Percentiles rank a stretch among this genome's conserved stretches.
Evolutionary conservation across 2,113 vertebrate species (phyloP).

Genomic region (Melanotaenia duboulayi): DNA sequence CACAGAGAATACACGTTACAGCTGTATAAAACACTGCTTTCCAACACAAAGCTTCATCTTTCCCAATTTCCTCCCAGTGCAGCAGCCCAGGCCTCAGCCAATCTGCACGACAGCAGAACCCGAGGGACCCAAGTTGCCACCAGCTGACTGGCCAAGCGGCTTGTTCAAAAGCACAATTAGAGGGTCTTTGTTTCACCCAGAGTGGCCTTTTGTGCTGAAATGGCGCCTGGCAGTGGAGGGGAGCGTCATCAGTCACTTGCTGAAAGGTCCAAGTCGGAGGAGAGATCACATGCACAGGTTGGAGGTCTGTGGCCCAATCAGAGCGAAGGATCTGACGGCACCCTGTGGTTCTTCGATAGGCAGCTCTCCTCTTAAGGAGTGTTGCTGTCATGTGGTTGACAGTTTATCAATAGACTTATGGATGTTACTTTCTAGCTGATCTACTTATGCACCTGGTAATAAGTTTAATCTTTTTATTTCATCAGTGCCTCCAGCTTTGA

Average conservation of each 20-base stretch:
- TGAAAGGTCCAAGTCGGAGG: slow-evolving; percentile 60
- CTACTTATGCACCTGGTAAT: too few relatives aligned
- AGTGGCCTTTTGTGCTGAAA: slow-evolving; percentile 71
- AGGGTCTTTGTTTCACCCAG: slow-evolving; percentile 81
- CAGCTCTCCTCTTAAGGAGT: slow-evolving; percentile 31
- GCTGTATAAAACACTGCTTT: slow-evolving; percentile 9
- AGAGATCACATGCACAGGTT: slow-evolving; percentile 48
- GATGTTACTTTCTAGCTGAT: slow-evolving; percentile 13
- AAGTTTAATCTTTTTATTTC: slow-evolving; percentile 14
- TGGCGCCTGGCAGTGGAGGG: slow-evolving; percentile 63
- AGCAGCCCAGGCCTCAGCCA: slow-evolving; percentile 46
- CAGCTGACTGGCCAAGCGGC: slow-evolving; percentile 71
- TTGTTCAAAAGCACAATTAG: slow-evolving; percentile 83
- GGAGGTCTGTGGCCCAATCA: slow-evolving; percentile 45
- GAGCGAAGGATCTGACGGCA: slow-evolving; percentile 46
- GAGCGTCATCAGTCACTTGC: slow-evolving; percentile 76
- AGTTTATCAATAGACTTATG: slow-evolving; percentile 33
- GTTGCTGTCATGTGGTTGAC: slow-evolving; percentile 34
- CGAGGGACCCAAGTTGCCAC: slow-evolving; percentile 74
- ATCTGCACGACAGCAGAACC: slow-evolving; percentile 74
- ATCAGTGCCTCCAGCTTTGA: not conserved
- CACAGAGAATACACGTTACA: too few relatives aligned
- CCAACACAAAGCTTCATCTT: slow-evolving; percentile 35
- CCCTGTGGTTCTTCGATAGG: slow-evolving; percentile 52
- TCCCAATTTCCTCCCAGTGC: slow-evolving; percentile 40